phyloP scores from a whole-genome alignment of 2,797 vertebrate species.

The Brachymystax lenok region DNA sequence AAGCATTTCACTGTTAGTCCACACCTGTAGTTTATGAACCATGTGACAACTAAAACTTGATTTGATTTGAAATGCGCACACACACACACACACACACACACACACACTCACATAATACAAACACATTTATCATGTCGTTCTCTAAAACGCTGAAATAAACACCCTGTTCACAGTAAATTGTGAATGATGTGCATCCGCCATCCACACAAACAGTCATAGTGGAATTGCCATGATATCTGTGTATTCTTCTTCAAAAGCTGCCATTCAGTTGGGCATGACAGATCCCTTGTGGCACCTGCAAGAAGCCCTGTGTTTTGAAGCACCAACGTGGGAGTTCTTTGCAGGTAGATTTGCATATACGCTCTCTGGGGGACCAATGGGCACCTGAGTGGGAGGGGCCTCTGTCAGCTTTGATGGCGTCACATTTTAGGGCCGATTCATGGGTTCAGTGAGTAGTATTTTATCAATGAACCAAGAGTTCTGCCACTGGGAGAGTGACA shows the following conservation, averaged over 20 bases:
- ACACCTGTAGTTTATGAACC: too few relatives aligned
- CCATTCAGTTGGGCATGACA: not conserved
- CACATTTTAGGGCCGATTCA: slow-evolving; percentile 37
- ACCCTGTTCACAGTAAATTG: not conserved
- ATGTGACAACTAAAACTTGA: too few relatives aligned
- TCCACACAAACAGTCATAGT: not conserved
- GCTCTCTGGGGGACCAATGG: slow-evolving; percentile 26
- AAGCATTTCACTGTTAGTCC: too few relatives aligned
- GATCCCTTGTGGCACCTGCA: not conserved
- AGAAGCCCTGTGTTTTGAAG: not conserved
- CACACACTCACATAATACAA: not conserved
- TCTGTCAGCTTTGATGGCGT: slow-evolving; percentile 55
- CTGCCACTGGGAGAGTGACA: slow-evolving; percentile 37
- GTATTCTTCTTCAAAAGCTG: not conserved
- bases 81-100: not conserved
- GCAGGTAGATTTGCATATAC: slow-evolving; percentile 46
- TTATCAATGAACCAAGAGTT: slow-evolving; percentile 31
- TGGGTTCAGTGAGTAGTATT: slow-evolving; percentile 30
- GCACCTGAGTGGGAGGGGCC: slow-evolving; percentile 58
- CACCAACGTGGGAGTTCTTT: slow-evolving; percentile 18
- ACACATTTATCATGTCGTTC: not conserved
- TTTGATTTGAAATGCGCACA: too few relatives aligned
- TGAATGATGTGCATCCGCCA: not conserved
- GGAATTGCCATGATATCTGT: not conserved
- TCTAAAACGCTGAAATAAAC: not conserved